Percentiles rank a stretch among this genome's conserved stretches.
These are phyloP conservation scores for Patiria miniata DNA, from an alignment of 35 echinoderm and acorn worm species.

Conservation along the genomic window DNA sequence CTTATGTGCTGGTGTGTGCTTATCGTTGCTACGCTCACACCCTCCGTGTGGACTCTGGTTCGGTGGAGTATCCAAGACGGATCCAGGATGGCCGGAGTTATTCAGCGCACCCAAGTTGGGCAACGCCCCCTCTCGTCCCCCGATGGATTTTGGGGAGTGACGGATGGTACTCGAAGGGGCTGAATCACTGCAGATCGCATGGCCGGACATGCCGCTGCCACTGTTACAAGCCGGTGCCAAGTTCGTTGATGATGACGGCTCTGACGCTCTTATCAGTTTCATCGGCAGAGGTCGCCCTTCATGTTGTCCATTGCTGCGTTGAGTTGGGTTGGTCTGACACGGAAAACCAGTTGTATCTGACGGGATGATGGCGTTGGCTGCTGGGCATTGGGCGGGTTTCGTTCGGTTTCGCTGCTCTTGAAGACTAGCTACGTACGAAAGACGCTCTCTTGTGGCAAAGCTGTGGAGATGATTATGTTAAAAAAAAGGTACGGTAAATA, in stretches of 20 bases:
- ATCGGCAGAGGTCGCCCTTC: neutral
- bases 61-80: neutral
- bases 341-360: too few relatives aligned
- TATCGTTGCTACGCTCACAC: neutral
- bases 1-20: neutral
- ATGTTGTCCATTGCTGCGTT: neutral
- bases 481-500: too few relatives aligned
- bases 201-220: neutral
- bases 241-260: neutral
- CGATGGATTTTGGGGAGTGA: neutral
- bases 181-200: neutral
- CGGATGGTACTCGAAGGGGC: neutral
- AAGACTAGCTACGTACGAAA: neutral
- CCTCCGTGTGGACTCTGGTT: neutral
- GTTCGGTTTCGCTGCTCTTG: neutral
- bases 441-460: conserved; percentile 1
- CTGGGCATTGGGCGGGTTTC: neutral
- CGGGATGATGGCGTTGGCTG: neutral
- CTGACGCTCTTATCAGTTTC: neutral
- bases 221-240: neutral
- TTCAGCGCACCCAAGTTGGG: neutral
- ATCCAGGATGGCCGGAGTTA: neutral
- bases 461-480: neutral
- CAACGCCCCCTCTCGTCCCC: neutral
- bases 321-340: neutral